Evolutionary conservation across 2,797 vertebrate genomes (phyloP), one percentile per base, ranked within the genome.

Genomic region (Chaunax sp.): DNA sequence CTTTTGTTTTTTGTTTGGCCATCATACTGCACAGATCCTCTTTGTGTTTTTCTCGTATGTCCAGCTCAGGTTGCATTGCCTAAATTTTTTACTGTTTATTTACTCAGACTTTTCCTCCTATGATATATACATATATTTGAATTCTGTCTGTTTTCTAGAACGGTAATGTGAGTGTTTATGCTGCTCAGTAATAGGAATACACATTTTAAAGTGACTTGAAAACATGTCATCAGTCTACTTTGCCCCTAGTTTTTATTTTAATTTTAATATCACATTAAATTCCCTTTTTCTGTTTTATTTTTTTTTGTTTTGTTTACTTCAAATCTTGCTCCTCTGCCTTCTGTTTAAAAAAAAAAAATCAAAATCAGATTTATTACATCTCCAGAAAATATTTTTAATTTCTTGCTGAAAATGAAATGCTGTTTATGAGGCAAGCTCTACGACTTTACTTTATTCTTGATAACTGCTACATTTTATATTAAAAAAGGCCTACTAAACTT

Each of bases 391-490:
- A 64, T 69, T 76, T 81, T 58, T 65, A 53, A 61, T 72, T 85
- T 80, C 57, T 64, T 73, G 77, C 74, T 87, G 78, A 89, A 84
- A 81, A 77, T 87, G 68, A 87, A 77, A 77, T 67, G 75, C 49
- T 86, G 77, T 88, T 75, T 71, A 66, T 59, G 51, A 75, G 53
- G 63, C 55, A 74, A 45, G 43, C 52, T 76, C 74, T 83, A 75
- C 77, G 75, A 79, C 72, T 78, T 78, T 25, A 62, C 69, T 77
- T 81, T 81, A 70, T 85, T 85, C 75, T 86, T 87, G 77, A 86
- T 81, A 77, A 81, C 55, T 45, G 63, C 72, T 77, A 41, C 37
- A 49, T 88, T 89, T 90, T 81, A 68, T 82, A 89, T 84, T 84
- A 90, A 90, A 90, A 69, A 65, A 67, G 57, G 75, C 16, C 40